Base-by-base conservation (phyloP, 2,797 vertebrate genomes). In the Gymnoscopelus braueri region DNA sequence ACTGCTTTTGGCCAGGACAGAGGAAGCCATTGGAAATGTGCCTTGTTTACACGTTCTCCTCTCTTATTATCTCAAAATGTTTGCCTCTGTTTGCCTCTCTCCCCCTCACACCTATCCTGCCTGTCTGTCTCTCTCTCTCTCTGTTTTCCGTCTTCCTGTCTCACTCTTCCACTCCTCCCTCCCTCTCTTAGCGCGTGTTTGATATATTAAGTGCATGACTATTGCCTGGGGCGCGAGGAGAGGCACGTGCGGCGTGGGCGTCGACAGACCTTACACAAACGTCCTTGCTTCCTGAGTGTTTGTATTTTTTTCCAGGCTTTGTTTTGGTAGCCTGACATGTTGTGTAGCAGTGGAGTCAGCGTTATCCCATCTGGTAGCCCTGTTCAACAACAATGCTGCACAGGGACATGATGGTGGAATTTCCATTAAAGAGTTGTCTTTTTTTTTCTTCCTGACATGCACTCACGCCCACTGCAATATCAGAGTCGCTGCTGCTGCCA, bases 201-300 rank as follows among this genome's bases (percentile, higher is more conserved):
- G 83, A 81, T 81, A 85, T 83, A 86, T 71, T 76, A 78, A 88
- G 90, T 88, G 82, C 84, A 77, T 69, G 65, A 69, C 74, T 84
- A 87, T 77, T 84, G 84, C 87, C 65, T 71, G 65, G 76, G 80
- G 77, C 74, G 55, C 32, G 77, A 84, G 81, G 87, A 80, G 74
- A 81, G 74, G 80, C 82, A 78, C 84, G 84, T 78, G 75, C 57
- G 72, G 74, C 52, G 75, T 79, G 81, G 90, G 85, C 84, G 85
- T 88, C 74, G 58, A 63, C 84, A 65, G 82, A 80, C 88, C 78
- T 85, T 74, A 68, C 82, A 80, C 83, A 74, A 86, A 80, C 80
- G 84, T 83, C 82, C 82, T 83, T 50, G 75, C 81, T 74, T 81
- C 80, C 78, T 65, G 2, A 79, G 79, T 81, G 77, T 8, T 44